Evolutionary conservation across 2,113 vertebrate genomes (phyloP).

Genomic region (Tupaia tana): DNA sequence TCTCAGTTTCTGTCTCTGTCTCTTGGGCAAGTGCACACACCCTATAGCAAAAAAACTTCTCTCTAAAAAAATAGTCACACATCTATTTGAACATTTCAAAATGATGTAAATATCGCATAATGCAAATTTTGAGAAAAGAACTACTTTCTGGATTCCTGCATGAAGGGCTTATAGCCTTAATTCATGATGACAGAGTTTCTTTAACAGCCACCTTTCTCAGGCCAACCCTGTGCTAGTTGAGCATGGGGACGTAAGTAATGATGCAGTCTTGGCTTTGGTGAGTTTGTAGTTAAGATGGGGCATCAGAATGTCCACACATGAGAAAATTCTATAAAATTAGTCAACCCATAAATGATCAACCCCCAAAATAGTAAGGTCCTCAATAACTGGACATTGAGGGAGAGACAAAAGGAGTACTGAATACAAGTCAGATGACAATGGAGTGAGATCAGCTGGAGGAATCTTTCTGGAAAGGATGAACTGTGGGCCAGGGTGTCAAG

Average conservation of each 20-base stretch:
- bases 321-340: background rate
- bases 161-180: background rate
- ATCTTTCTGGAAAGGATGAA: background rate
- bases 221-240: too few species aligned
- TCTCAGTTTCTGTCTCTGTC: too few species aligned
- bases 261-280: background rate
- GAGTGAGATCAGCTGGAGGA: background rate
- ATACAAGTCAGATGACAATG: background rate
- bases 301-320: background rate
- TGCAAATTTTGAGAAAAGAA: background rate
- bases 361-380: background rate
- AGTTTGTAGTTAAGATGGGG: background rate
- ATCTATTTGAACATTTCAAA: constrained; percentile 20
- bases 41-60: too few species aligned
- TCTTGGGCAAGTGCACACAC: too few species aligned
- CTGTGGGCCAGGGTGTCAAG: background rate
- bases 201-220: background rate
- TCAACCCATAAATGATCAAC: background rate
- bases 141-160: background rate
- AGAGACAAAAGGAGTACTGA: background rate
- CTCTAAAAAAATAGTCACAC: background rate
- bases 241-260: background rate
- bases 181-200: background rate
- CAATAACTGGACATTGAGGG: background rate
- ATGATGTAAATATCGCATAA: background rate